Evolutionary conservation across 2,888 invertebrate genomes (phyloP).

Genomic region (Omphaloscelis lunosa): DNA sequence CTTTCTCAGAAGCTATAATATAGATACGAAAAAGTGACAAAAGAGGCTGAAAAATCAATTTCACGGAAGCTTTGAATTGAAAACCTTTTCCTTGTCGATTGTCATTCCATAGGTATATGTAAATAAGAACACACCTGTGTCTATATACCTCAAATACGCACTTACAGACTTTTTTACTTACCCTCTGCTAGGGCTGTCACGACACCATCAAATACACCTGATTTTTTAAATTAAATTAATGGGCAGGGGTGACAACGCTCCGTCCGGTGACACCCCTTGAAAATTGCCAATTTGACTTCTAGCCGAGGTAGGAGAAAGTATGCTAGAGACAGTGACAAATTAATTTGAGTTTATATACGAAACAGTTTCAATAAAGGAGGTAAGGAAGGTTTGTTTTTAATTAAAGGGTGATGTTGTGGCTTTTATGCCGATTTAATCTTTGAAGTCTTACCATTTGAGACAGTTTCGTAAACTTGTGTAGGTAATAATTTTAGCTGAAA

Average conservation of each 20-base stretch:
- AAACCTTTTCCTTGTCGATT: constrained; percentile 24
- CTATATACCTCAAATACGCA: constrained; percentile 4
- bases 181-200: constrained; percentile 25
- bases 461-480: constrained; percentile 6
- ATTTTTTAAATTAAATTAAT: constrained; percentile 54
- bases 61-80: neutral
- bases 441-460: constrained; percentile 14
- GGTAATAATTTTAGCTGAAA: constrained; percentile 8
- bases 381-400: constrained; percentile 44
- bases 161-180: constrained; percentile 14
- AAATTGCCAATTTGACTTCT: constrained; percentile 53
- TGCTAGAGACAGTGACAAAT: constrained; percentile 66
- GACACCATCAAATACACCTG: constrained; percentile 54
- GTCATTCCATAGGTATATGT: neutral
- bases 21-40: neutral
- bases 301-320: constrained; percentile 41
- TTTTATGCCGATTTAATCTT: constrained; percentile 15
- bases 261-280: constrained; percentile 26
- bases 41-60: constrained; percentile 7
- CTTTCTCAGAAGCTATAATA: neutral
- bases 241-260: constrained; percentile 11
- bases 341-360: constrained; percentile 58
- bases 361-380: constrained; percentile 25
- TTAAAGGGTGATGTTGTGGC: constrained; percentile 41
- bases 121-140: neutral